These are phyloP conservation scores for Drosophila mauritiana DNA, from an alignment of 1,140 invertebrate species.

Conservation along the genomic window DNA sequence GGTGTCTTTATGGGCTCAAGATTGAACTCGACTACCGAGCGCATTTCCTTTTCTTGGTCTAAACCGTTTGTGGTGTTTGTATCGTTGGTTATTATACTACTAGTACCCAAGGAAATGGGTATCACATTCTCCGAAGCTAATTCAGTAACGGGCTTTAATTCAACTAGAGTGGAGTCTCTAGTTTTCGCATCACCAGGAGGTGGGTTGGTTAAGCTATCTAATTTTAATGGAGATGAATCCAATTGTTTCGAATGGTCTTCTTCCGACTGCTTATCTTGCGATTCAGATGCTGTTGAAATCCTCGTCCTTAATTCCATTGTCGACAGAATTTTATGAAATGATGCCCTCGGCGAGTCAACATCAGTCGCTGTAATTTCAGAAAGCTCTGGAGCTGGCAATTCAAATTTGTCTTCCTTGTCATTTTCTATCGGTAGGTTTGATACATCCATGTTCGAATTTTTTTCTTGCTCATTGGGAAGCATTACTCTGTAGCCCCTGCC, in stretches of 20 bases:
- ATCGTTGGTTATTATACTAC: neutral
- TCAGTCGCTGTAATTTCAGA: neutral
- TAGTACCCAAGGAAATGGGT: neutral
- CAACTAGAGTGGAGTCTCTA: neutral
- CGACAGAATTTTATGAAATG: neutral
- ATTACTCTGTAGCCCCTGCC: slow-evolving; percentile 29
- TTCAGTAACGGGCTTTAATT: neutral
- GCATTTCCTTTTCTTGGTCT: neutral
- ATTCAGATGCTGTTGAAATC: neutral
- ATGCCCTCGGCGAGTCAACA: neutral
- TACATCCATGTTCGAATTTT: neutral
- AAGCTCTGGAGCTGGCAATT: too few relatives aligned
- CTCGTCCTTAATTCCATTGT: neutral
- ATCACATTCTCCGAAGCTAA: neutral
- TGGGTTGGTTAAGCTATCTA: too few relatives aligned
- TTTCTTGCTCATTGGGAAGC: neutral
- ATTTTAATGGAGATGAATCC: neutral
- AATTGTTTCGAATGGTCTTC: neutral
- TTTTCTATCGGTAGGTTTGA: too few relatives aligned
- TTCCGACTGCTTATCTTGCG: neutral
- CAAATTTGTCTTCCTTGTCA: neutral
- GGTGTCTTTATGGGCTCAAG: neutral
- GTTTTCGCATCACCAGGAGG: neutral
- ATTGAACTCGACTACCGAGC: neutral
- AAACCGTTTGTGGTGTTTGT: neutral